Conservation (phyloP, 2,113 vertebrate genomes). For the Bubo blakistoni region DNA sequence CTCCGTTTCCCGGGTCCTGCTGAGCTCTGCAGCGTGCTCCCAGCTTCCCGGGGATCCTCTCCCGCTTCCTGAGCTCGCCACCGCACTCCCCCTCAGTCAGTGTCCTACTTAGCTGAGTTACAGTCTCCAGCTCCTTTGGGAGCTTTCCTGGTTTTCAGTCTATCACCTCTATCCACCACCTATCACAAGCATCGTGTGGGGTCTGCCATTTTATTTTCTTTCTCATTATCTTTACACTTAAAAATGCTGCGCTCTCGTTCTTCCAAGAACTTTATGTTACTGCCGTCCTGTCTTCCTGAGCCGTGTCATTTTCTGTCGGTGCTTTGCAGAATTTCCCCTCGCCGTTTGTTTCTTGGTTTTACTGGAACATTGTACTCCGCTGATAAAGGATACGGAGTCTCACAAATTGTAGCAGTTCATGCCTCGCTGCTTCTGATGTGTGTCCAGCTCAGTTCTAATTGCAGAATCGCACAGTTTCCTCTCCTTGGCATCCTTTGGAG, state of each 20-base stretch:
- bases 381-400: slow-evolving; percentile 25
- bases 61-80: neutral
- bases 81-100: rapidly evolving
- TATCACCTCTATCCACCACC: neutral
- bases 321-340: slow-evolving; percentile 11
- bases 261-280: neutral
- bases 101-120: neutral
- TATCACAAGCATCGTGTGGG: neutral
- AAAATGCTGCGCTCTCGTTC: neutral
- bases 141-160: neutral
- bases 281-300: neutral
- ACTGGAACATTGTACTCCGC: slow-evolving; percentile 7
- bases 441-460: slow-evolving; percentile 65
- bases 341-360: slow-evolving; percentile 3
- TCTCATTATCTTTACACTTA: neutral
- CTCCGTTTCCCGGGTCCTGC: rapidly evolving
- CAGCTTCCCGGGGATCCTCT: neutral
- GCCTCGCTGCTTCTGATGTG: slow-evolving; percentile 55
- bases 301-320: neutral
- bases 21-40: neutral
- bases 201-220: neutral
- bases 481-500: slow-evolving; percentile 54
- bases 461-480: slow-evolving; percentile 43
- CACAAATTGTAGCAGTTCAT: slow-evolving; percentile 48
- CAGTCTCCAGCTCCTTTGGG: neutral